Evolutionary conservation across 2,888 invertebrate genomes (phyloP).

Genomic region (Aphodius granarius): DNA sequence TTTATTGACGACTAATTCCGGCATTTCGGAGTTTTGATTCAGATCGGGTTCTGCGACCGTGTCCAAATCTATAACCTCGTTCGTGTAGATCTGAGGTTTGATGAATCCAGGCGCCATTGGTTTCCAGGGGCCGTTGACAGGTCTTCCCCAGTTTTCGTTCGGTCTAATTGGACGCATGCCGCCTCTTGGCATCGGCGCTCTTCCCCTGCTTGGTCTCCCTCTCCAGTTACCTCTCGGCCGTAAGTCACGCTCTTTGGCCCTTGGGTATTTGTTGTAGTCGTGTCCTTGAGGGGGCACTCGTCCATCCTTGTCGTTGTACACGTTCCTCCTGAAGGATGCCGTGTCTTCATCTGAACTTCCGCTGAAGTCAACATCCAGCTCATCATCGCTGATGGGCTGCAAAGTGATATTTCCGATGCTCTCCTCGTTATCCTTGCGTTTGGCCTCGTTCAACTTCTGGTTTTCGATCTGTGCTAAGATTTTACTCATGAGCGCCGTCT

Average conservation of each 20-base stretch:
- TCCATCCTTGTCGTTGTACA: slow-evolving; percentile 56
- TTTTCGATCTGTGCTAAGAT: slow-evolving; percentile 78
- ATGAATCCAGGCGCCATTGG: slow-evolving; percentile 34
- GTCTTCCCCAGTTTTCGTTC: slow-evolving; percentile 37
- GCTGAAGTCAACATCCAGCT: slow-evolving; percentile 43
- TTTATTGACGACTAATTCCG: slow-evolving; percentile 53
- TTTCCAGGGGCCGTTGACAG: slow-evolving; percentile 39
- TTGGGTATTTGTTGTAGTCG: slow-evolving; percentile 37
- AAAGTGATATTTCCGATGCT: slow-evolving; percentile 49
- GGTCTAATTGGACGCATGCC: slow-evolving; percentile 34
- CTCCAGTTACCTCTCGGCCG: slow-evolving; percentile 31
- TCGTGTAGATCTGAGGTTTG: slow-evolving; percentile 16
- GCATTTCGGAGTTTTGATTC: slow-evolving; percentile 19
- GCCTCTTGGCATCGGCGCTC: slow-evolving; percentile 17
- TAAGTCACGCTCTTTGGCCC: slow-evolving; percentile 25
- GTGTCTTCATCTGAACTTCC: slow-evolving; percentile 28
- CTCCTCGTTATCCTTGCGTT: slow-evolving; percentile 69
- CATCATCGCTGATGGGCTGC: slow-evolving; percentile 52
- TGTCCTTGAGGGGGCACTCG: slow-evolving; percentile 53
- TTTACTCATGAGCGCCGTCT: slow-evolving; percentile 75
- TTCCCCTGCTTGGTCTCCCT: slow-evolving; percentile 26
- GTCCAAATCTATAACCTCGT: slow-evolving; percentile 21
- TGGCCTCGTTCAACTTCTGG: slow-evolving; percentile 73
- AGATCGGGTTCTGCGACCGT: slow-evolving; percentile 19
- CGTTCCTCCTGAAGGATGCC: slow-evolving; percentile 3